Percentiles rank a stretch among this genome's conserved stretches.
Conservation (phyloP, 1,140 invertebrate species). For the Temnothorax curvispinosus region DNA sequence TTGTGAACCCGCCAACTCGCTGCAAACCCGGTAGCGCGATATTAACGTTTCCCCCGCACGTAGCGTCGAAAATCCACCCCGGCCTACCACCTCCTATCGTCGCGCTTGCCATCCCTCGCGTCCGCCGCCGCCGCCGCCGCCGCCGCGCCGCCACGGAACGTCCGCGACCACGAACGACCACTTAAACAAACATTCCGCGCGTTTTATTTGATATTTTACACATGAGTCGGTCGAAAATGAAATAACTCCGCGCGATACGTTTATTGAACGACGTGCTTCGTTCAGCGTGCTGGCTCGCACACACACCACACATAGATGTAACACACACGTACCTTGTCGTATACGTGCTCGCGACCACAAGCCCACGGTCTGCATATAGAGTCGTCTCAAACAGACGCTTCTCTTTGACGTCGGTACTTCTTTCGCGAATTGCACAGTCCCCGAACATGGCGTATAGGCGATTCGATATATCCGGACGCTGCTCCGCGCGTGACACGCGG, state of each 20-base stretch:
- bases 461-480: slow-evolving; percentile 59
- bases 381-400: slow-evolving; percentile 65
- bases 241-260: slow-evolving; percentile 75
- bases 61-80: slow-evolving; percentile 66
- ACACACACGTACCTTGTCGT: background rate
- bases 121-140: background rate
- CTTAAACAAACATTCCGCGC: slow-evolving; percentile 80
- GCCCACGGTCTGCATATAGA: slow-evolving; percentile 47
- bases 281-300: background rate
- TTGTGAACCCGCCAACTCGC: slow-evolving; percentile 82
- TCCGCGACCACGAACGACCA: slow-evolving; percentile 68
- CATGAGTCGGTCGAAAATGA: slow-evolving; percentile 79
- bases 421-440: slow-evolving; percentile 47
- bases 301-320: background rate
- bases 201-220: slow-evolving; percentile 83
- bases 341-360: background rate
- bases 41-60: slow-evolving; percentile 81
- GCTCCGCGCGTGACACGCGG: background rate
- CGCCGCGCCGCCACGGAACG: slow-evolving; percentile 22
- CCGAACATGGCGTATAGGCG: slow-evolving; percentile 25
- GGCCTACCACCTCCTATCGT: slow-evolving; percentile 44
- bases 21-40: slow-evolving; percentile 79
- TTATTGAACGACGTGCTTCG: slow-evolving; percentile 66
- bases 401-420: slow-evolving; percentile 67
- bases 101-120: slow-evolving; percentile 10